phyloP scores from a whole-genome alignment of 2,797 vertebrate genomes.

The Chaunax sp. region DNA sequence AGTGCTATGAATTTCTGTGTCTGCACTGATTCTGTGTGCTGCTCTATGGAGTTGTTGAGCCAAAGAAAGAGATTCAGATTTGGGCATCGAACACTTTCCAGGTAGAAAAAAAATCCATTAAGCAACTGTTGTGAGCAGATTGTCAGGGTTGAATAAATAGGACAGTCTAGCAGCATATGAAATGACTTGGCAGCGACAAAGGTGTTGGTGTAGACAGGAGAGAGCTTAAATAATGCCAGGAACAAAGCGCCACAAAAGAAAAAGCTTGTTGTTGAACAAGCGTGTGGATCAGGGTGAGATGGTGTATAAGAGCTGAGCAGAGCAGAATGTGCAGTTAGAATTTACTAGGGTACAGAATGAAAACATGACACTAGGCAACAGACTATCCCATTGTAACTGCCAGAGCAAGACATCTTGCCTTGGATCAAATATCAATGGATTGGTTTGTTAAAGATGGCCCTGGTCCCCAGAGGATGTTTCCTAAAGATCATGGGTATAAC shows the following conservation, averaged over 20 bases:
- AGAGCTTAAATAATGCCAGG: conserved; percentile 60
- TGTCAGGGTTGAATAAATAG: conserved; percentile 72
- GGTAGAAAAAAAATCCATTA: conserved; percentile 60
- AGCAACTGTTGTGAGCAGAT: conserved; percentile 73
- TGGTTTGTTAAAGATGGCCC: neutral
- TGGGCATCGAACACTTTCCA: conserved; percentile 50
- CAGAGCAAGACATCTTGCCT: neutral
- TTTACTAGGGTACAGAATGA: conserved; percentile 28
- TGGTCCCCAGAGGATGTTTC: neutral
- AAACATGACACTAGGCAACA: conserved; percentile 27
- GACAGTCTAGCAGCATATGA: conserved; percentile 63
- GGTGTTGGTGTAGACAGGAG: conserved; percentile 43
- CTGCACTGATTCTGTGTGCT: conserved; percentile 38
- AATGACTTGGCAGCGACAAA: conserved; percentile 66
- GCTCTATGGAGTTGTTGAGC: conserved; percentile 20
- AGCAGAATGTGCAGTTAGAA: conserved; percentile 37
- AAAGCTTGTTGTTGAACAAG: conserved; percentile 56
- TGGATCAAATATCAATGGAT: neutral
- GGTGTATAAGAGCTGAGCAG: conserved; percentile 19
- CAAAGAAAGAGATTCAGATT: conserved; percentile 57
- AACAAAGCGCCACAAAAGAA: conserved; percentile 56
- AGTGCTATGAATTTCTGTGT: conserved; percentile 42
- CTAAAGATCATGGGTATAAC: neutral
- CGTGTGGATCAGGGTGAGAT: conserved; percentile 36
- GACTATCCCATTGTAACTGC: neutral